Conservation (phyloP, 2,797 vertebrate species). For the Fistularia tabacaria region DNA sequence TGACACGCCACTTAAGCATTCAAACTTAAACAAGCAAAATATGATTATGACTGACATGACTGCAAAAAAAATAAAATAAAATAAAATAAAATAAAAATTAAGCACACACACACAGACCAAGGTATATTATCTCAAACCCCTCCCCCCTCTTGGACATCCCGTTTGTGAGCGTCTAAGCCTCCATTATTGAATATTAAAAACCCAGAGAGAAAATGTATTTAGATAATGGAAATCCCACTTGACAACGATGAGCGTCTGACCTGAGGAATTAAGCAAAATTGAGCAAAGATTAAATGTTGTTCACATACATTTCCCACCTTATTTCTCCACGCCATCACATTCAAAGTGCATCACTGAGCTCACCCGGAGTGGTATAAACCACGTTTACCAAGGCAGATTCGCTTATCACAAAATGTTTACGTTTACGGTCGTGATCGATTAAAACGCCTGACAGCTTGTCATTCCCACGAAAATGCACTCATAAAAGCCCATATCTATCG, state of each 20-base stretch:
- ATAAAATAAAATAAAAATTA: constrained; percentile 9
- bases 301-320: too few species aligned
- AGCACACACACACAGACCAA: constrained; percentile 37
- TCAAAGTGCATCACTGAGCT: too few species aligned
- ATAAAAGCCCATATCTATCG: too few species aligned
- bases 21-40: constrained; percentile 7
- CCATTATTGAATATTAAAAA: constrained; percentile 72
- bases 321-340: too few species aligned
- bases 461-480: too few species aligned
- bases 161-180: constrained; percentile 73
- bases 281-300: background rate
- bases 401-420: too few species aligned
- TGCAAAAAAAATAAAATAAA: constrained; percentile 26
- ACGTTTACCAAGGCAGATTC: too few species aligned
- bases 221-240: constrained; percentile 2
- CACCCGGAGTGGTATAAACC: too few species aligned
- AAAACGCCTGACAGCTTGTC: too few species aligned
- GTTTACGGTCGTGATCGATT: too few species aligned
- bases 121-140: constrained; percentile 78
- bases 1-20: background rate
- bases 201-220: constrained; percentile 33
- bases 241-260: constrained; percentile 3
- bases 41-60: constrained; percentile 6
- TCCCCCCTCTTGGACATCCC: constrained; percentile 84
- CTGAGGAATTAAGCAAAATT: constrained; percentile 26